Percentiles rank a stretch among this genome's conserved stretches.
phyloP scores from a whole-genome alignment of 2,113 vertebrate genomes.

The Gambusia holbrooki region DNA sequence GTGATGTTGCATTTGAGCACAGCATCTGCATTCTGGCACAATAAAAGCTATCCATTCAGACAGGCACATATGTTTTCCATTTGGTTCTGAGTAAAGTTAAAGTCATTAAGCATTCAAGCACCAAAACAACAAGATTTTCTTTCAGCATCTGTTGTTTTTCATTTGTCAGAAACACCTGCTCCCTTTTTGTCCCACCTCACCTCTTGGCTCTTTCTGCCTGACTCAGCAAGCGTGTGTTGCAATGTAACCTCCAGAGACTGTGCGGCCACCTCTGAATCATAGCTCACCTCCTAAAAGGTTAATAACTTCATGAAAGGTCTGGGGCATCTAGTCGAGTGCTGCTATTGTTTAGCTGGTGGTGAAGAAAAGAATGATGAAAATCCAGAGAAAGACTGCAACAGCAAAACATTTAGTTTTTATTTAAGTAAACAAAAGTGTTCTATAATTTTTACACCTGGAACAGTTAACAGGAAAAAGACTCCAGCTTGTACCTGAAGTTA shows the following conservation, averaged over 20 bases:
- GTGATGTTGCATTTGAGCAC: not conserved
- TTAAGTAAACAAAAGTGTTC: slow-evolving; percentile 71
- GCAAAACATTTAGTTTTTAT: slow-evolving; percentile 75
- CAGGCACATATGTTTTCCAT: slow-evolving; percentile 26
- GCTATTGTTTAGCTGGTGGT: slow-evolving; percentile 56
- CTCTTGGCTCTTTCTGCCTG: slow-evolving; percentile 31
- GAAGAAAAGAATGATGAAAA: slow-evolving; percentile 47
- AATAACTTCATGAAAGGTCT: slow-evolving; percentile 79
- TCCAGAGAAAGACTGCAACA: slow-evolving; percentile 46
- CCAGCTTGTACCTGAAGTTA: slow-evolving; percentile 33
- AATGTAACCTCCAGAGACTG: slow-evolving; percentile 36
- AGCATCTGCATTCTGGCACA: slow-evolving; percentile 14
- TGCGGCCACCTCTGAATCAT: slow-evolving; percentile 58
- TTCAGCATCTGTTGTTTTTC: slow-evolving; percentile 58
- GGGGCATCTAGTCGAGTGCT: slow-evolving; percentile 67
- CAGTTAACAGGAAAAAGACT: slow-evolving; percentile 13
- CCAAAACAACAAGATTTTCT: slow-evolving; percentile 47
- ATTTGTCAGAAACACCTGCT: slow-evolving; percentile 58
- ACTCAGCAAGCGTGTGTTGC: slow-evolving; percentile 47
- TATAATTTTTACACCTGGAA: slow-evolving; percentile 22
- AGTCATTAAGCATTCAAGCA: slow-evolving; percentile 40
- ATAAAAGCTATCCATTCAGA: slow-evolving; percentile 32
- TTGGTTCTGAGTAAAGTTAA: slow-evolving; percentile 23
- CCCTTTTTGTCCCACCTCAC: slow-evolving; percentile 29
- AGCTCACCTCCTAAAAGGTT: slow-evolving; percentile 74